phyloP scores from a whole-genome alignment of 2,113 vertebrate species.

The Potamarius usumacintae region DNA sequence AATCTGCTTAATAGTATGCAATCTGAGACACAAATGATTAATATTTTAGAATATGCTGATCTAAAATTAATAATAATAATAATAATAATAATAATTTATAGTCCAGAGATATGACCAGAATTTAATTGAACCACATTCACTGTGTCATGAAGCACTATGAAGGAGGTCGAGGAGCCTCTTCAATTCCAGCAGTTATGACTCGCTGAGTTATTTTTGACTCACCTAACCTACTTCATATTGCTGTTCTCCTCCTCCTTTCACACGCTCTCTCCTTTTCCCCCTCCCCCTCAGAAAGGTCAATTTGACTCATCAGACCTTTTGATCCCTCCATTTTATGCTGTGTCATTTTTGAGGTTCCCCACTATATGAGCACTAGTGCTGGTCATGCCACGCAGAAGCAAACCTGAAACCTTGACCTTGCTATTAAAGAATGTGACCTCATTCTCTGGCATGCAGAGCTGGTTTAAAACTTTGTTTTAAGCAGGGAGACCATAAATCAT shows the following conservation, averaged over 20 bases:
- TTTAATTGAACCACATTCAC: neutral
- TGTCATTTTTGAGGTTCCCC: conserved; percentile 10
- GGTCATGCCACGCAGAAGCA: neutral
- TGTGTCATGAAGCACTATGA: neutral
- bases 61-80: neutral
- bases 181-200: neutral
- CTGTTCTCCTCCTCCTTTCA: neutral
- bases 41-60: neutral
- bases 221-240: conserved; percentile 12
- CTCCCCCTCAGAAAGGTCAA: conserved; percentile 7
- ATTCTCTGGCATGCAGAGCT: neutral
- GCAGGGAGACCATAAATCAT: neutral
- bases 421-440: conserved; percentile 1
- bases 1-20: neutral
- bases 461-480: neutral
- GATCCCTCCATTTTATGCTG: conserved; percentile 18
- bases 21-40: neutral
- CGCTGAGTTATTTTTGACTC: conserved; percentile 15
- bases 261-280: neutral
- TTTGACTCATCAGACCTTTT: conserved; percentile 33
- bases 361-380: neutral
- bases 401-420: neutral
- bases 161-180: neutral
- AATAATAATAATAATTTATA: neutral
- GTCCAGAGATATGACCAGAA: neutral